Conservation (phyloP, 2,888 invertebrate species). For the Isotomurus palustris region DNA sequence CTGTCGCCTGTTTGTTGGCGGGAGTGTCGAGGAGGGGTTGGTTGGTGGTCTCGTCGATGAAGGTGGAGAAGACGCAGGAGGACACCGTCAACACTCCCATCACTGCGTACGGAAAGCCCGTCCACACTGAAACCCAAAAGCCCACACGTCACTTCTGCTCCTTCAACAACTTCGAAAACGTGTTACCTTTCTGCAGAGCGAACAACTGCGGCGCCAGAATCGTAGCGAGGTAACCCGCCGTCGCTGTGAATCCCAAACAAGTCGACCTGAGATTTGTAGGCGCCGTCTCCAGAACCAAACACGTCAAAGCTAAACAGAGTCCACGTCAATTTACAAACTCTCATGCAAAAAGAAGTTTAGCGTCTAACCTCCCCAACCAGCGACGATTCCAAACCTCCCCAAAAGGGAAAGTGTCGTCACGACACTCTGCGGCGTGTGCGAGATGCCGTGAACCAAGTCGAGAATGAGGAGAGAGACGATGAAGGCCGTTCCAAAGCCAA, state of each 20-base stretch:
- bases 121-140: slow-evolving; percentile 7
- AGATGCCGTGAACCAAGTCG: slow-evolving; percentile 11
- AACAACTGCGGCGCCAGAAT: slow-evolving; percentile 31
- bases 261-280: slow-evolving; percentile 31
- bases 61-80: slow-evolving; percentile 29
- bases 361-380: slow-evolving; percentile 21
- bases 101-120: slow-evolving; percentile 24
- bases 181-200: slow-evolving; percentile 15
- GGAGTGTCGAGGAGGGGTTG: slow-evolving; percentile 31
- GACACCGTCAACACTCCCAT: slow-evolving; percentile 26
- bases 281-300: slow-evolving; percentile 28
- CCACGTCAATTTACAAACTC: not conserved
- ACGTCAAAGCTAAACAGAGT: slow-evolving; percentile 18
- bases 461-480: slow-evolving; percentile 24
- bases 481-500: slow-evolving; percentile 28
- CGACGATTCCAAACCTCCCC: slow-evolving; percentile 30
- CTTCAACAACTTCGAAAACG: no score
- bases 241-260: slow-evolving; percentile 28
- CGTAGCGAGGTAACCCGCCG: slow-evolving; percentile 27
- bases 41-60: slow-evolving; percentile 26
- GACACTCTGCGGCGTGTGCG: slow-evolving; percentile 15
- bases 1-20: no score
- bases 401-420: slow-evolving; percentile 19
- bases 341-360: not conserved
- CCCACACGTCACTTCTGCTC: no score